Base-by-base conservation (phyloP, 2,888 invertebrate genomes). In the Phasia obesa region DNA sequence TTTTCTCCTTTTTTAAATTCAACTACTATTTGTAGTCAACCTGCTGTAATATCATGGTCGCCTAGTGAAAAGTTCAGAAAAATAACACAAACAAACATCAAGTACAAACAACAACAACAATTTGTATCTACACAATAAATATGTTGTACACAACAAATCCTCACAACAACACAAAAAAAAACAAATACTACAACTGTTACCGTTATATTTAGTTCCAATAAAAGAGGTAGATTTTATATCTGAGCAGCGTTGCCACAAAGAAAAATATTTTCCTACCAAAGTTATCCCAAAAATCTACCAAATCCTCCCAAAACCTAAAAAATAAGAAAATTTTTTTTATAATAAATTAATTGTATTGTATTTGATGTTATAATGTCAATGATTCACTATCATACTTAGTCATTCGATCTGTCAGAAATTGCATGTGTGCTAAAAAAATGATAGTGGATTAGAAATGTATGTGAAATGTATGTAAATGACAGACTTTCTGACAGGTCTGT, bases 41-140 rank as follows among this genome's bases (percentile, higher is more conserved):
- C 27, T 51, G 49, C 31, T 42, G 57, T 65, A 64, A 51, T 49
- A 57, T 80, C 80, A 84, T 84, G 80, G 80, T 69, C 71, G 75
- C 84, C 84, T 79, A 76, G 76, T 76, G 57, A 51, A 76, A 80
- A 75, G 49, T 79, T 79, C 49, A 71, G 76, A 67, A 80, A 79
- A 84, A 84, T 71, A 84, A 84, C 75, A 84, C 83, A 84, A 80
- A 84, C 83, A 80, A 84, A 80, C 83, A 75, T 53, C 15, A 55
- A 31, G 55, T 44, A 73, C 42, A 44, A 60, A 35, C 62, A 65
- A 25, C 60, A 73, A 73, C 15, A 35, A 35, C 57, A 35, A 21
- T 47, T 47, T 35, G 35, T 35, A 35, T n/a, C n/a, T 11, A 35
- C 7, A 35, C 9, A 35, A 35, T 11, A 35, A 5, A 11, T 11